A percentile compares a stretch with the other conserved stretches of the same genome.
phyloP scores from a whole-genome alignment of 2,888 invertebrate genomes.

The Syrista parreyssii region DNA sequence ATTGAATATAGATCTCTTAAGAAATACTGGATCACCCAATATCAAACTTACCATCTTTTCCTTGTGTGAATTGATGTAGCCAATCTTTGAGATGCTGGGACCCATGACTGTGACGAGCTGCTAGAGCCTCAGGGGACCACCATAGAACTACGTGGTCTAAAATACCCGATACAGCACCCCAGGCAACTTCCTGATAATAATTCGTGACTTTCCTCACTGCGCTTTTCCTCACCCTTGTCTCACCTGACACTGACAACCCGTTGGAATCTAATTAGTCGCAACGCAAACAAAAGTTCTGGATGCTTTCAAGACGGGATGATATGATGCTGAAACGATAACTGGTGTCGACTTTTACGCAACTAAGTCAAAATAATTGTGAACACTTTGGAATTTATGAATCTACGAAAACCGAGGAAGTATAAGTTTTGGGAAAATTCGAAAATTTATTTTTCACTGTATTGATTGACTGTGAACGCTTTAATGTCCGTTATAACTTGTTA shows the following conservation, averaged over 20 bases:
- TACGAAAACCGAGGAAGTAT: no score
- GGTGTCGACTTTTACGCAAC: neutral
- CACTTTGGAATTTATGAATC: no score
- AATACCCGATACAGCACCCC: conserved; percentile 85
- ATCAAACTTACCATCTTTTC: conserved; percentile 38
- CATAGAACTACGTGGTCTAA: conserved; percentile 85
- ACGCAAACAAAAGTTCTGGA: neutral
- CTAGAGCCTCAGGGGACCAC: conserved; percentile 83
- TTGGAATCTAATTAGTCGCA: neutral
- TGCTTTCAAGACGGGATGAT: neutral
- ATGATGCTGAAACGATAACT: neutral
- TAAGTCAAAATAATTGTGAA: neutral
- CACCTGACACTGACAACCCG: conserved; percentile 63
- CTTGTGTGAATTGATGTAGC: conserved; percentile 55
- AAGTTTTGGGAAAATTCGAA: no score
- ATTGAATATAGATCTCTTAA: neutral
- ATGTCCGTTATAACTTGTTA: neutral
- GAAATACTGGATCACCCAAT: neutral
- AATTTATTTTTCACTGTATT: neutral
- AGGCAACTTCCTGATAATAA: conserved; percentile 80
- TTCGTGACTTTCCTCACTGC: conserved; percentile 74
- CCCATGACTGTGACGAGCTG: conserved; percentile 68
- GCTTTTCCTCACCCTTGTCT: conserved; percentile 71
- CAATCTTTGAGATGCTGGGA: conserved; percentile 57
- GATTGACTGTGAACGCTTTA: neutral